Percentiles rank a stretch among this genome's conserved stretches.
Conservation (phyloP, 2,113 vertebrate genomes). For the Cyanoliseus patagonus region DNA sequence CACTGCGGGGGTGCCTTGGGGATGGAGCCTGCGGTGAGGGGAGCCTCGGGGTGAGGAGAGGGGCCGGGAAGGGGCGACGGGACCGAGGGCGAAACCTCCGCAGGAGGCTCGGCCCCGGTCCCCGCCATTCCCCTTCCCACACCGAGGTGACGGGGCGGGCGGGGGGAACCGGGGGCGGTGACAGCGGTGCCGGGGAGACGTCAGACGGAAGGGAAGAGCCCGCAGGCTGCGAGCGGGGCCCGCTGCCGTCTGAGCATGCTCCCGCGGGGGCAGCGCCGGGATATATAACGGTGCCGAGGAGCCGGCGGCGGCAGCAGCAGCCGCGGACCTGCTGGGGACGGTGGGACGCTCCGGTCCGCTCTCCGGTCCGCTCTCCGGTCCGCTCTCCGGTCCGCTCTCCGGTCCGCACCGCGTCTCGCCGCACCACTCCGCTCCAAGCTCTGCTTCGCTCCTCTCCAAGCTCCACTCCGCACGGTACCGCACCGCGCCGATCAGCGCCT, state of each 20-base stretch:
- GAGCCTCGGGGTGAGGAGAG: not conserved
- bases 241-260: conserved; percentile 69
- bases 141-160: not conserved
- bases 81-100: not conserved
- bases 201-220: conserved; percentile 62
- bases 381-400: not conserved
- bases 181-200: not conserved
- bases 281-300: conserved; percentile 50
- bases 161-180: not conserved
- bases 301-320: not conserved
- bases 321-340: not conserved
- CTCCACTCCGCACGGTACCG: fast-evolving
- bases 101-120: no score
- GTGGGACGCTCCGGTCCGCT: not conserved
- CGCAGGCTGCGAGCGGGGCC: conserved; percentile 43
- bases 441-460: not conserved
- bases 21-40: not conserved
- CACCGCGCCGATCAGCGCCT: not conserved
- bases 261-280: conserved; percentile 58
- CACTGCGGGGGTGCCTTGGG: not conserved
- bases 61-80: no score
- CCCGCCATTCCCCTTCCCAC: not conserved
- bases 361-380: not conserved
- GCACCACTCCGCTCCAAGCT: not conserved
- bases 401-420: no score